A percentile compares a stretch with the other conserved stretches of the same genome.
phyloP scores from a whole-genome alignment of 2,797 vertebrate species.

The Dromococcyx pavoninus region DNA sequence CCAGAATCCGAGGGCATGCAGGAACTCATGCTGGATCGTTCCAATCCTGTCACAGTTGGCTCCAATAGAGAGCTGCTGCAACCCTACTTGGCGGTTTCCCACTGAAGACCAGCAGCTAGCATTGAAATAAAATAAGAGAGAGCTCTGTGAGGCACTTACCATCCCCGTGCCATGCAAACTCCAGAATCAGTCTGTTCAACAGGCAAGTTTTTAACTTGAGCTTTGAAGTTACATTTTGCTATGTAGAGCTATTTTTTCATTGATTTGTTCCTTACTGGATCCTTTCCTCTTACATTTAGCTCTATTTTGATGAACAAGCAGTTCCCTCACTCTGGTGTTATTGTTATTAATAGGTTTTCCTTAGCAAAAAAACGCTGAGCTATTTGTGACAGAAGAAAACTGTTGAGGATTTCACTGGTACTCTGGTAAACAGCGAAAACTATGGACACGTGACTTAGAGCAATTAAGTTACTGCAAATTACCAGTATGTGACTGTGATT shows the following conservation, averaged over 20 bases:
- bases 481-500: neutral
- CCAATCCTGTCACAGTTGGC: conserved; percentile 85
- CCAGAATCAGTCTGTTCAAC: neutral
- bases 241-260: neutral
- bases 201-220: neutral
- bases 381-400: neutral
- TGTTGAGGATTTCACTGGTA: neutral
- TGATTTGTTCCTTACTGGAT: neutral
- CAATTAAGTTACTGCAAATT: neutral
- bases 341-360: neutral
- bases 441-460: neutral
- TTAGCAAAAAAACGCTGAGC: neutral
- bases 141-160: neutral
- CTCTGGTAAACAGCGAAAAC: neutral
- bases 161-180: fast-evolving
- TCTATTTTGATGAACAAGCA: neutral
- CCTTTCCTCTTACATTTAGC: neutral
- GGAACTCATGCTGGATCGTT: conserved; percentile 89
- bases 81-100: conserved; percentile 81
- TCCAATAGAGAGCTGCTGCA: conserved; percentile 87
- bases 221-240: neutral
- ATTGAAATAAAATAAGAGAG: neutral
- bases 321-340: neutral
- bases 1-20: conserved; percentile 92
- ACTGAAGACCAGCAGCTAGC: conserved; percentile 91